Evolutionary conservation across 2,888 invertebrate species (phyloP).

Genomic region (Tetranychus truncatus): DNA sequence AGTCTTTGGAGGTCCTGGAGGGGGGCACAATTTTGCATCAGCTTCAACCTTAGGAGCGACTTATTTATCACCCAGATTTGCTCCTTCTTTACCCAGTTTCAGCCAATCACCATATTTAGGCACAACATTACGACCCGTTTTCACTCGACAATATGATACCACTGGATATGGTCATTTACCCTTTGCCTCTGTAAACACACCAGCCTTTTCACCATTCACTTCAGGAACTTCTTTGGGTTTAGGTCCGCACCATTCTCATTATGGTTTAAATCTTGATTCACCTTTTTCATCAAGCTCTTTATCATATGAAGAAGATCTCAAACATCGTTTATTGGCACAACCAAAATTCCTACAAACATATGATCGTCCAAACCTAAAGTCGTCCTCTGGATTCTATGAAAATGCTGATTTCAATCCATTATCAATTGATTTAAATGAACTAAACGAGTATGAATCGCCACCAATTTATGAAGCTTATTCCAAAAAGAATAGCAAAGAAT

Average conservation of each 20-base stretch:
- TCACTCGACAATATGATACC: neutral
- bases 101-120: neutral
- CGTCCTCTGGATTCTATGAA: neutral
- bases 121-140: neutral
- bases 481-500: neutral
- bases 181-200: neutral
- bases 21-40: neutral
- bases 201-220: neutral
- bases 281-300: neutral
- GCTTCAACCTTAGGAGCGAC: neutral
- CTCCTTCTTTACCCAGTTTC: neutral
- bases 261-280: neutral
- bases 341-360: neutral
- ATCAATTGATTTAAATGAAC: conserved; percentile 6
- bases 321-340: neutral
- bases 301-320: neutral
- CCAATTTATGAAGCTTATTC: conserved; percentile 4
- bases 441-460: conserved; percentile 1
- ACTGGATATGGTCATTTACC: neutral
- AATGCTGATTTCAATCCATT: neutral
- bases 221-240: neutral
- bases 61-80: neutral
- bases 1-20: neutral
- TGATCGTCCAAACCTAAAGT: neutral
- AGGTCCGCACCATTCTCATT: neutral